Evolutionary conservation across 2,797 vertebrate genomes (phyloP).

Genomic region (Anniella stebbinsi): DNA sequence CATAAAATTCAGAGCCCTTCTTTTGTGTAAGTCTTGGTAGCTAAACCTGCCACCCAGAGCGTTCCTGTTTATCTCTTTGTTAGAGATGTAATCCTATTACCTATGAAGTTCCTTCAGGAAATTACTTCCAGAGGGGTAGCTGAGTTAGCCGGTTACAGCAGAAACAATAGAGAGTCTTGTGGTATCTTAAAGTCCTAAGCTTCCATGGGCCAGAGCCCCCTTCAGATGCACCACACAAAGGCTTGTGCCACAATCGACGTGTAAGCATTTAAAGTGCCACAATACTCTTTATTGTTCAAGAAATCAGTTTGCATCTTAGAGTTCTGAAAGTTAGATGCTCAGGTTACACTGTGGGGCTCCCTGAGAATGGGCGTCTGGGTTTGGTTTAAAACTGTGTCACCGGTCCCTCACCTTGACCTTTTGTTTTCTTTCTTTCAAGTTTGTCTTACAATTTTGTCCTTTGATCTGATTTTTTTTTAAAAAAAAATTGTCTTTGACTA

Average conservation of each 20-base stretch:
- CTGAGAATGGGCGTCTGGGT: background rate
- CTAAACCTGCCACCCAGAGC: constrained; percentile 28
- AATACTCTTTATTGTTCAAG: background rate
- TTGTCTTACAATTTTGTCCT: too few species aligned
- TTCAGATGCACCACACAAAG: constrained; percentile 4
- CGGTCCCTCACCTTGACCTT: background rate
- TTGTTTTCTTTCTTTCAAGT: background rate
- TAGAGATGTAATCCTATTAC: constrained; percentile 36
- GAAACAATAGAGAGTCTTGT: constrained; percentile 5
- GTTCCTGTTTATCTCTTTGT: constrained; percentile 24
- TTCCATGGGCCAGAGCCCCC: background rate
- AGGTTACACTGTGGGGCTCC: background rate
- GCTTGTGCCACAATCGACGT: background rate
- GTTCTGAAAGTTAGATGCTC: background rate
- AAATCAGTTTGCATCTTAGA: background rate
- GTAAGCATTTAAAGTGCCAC: background rate
- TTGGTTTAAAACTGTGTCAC: constrained; percentile 1
- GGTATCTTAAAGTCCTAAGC: constrained; percentile 4
- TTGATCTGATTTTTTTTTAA: background rate
- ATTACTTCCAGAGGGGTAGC: constrained; percentile 22
- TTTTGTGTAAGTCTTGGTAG: constrained; percentile 10
- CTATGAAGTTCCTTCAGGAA: constrained; percentile 34
- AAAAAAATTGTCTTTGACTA: background rate
- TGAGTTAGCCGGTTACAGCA: background rate
- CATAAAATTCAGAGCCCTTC: constrained; percentile 8